Base-by-base conservation (phyloP, 2,888 invertebrate genomes). In the Portevinia maculata region DNA sequence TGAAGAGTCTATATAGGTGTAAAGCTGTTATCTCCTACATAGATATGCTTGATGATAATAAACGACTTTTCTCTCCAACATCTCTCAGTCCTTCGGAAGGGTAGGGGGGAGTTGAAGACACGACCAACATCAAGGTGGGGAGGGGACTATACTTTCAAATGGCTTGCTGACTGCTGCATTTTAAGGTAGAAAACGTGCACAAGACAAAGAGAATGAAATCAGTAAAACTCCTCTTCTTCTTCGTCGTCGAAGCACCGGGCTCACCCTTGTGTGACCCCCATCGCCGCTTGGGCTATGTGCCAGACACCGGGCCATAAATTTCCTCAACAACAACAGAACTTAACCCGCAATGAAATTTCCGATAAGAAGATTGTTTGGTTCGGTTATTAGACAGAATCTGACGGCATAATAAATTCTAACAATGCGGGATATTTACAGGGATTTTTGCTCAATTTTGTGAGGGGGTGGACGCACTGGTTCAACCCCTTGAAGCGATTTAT, bases 371-470 rank as follows among this genome's bases (percentile, higher is more conserved):
- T 83, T 83, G 81, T 83, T 83, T 60, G 81, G 81, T 83, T 83
- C 81, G 81, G 81, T 83, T 83, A 83, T 83, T 83, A 83, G 81
- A 83, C 81, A 83, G 81, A 83, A 76, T 83, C 81, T 83, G 81
- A 83, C 76, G 81, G 81, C 81, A 83, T 83, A 83, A 83, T 83
- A 83, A 83, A 83, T 83, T 81, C 76, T 65, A 76, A 75, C 81
- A 83, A 83, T 83, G 83, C 78, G 67, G 83, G 83, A 78, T 76
- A 83, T 83, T 83, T 83, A 76, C 76, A 78, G 67, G 71, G 76
- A 83, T 83, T 83, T 67, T 71, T 67, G 59, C 59, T 46, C n/a
- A n/a, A n/a, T n/a, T 70, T 60, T 57, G 57, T 1, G 37, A 32
- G 50, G 41, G 65, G 64, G 53, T 71, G 67, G 78, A 62, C 48